Percentiles rank a stretch among this genome's conserved stretches.
These are phyloP conservation scores for Spilarctia lutea DNA, from an alignment of 2,888 invertebrate genomes.

Conservation along the genomic window DNA sequence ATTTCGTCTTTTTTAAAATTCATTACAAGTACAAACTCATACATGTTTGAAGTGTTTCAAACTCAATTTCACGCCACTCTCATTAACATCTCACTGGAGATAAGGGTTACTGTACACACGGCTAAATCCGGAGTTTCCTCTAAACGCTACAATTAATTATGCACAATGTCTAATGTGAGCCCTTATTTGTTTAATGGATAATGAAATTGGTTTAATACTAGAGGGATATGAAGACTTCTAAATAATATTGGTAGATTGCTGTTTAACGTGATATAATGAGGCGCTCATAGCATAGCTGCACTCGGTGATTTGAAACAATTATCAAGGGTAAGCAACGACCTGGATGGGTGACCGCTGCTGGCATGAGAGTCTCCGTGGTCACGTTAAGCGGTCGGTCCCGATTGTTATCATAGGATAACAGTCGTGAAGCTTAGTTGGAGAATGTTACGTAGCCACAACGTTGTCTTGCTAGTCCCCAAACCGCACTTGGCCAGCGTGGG, in stretches of 20 bases:
- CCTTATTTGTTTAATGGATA: slow-evolving; percentile 33
- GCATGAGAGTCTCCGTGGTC: too few relatives aligned
- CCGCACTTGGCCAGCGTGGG: too few relatives aligned
- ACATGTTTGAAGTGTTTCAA: slow-evolving; percentile 8
- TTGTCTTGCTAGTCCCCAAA: too few relatives aligned
- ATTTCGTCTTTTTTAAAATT: background rate
- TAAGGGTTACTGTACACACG: slow-evolving; percentile 8
- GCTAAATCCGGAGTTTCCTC: slow-evolving; percentile 33
- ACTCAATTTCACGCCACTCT: slow-evolving; percentile 5
- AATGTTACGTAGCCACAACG: too few relatives aligned
- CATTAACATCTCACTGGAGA: slow-evolving; percentile 15
- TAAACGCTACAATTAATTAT: slow-evolving; percentile 47
- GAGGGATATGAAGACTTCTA: background rate
- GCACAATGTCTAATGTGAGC: slow-evolving; percentile 38
- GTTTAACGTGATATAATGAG: background rate
- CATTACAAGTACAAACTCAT: background rate
- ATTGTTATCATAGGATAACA: too few relatives aligned
- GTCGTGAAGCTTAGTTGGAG: too few relatives aligned
- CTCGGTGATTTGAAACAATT: too few relatives aligned
- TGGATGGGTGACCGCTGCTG: too few relatives aligned
- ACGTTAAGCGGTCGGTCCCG: too few relatives aligned
- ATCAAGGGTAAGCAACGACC: too few relatives aligned
- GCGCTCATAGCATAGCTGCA: too few relatives aligned
- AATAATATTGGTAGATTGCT: background rate
- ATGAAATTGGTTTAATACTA: slow-evolving; percentile 36